These are phyloP conservation scores for Cancer borealis DNA, from an alignment of 2,888 invertebrate species.

Conservation along the genomic window DNA sequence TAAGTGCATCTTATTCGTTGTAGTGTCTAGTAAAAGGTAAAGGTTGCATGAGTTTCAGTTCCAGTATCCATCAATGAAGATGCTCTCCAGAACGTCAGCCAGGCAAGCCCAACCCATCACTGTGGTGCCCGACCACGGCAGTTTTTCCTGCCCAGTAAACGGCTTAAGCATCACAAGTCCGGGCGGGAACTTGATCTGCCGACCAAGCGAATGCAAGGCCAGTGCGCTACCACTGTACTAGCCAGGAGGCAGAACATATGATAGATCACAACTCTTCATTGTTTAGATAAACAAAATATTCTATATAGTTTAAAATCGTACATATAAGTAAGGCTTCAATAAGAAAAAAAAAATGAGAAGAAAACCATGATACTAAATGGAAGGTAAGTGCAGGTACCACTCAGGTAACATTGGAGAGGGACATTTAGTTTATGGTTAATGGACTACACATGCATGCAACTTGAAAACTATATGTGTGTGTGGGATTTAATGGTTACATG, in stretches of 20 bases:
- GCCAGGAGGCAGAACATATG: background rate
- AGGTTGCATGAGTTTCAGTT: too few species aligned
- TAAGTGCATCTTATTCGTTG: background rate
- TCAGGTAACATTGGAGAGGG: background rate
- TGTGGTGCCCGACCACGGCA: too few species aligned
- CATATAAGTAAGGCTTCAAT: background rate
- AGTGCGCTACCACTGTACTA: too few species aligned
- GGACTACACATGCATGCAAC: background rate
- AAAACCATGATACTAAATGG: background rate
- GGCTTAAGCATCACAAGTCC: too few species aligned
- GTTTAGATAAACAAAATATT: background rate
- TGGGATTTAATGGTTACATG: background rate
- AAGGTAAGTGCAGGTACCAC: background rate
- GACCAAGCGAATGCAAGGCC: too few species aligned
- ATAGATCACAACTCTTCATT: background rate
- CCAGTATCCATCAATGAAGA: too few species aligned
- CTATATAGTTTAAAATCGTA: background rate
- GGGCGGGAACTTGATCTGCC: too few species aligned
- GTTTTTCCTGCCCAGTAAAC: too few species aligned
- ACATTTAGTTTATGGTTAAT: slow-evolving; percentile 16
- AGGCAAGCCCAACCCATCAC: too few species aligned
- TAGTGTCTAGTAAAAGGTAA: background rate
- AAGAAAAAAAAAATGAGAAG: background rate
- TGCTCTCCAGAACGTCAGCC: too few species aligned
- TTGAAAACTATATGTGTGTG: background rate